Evolutionary conservation across 2,113 vertebrate genomes (phyloP).

Genomic region (Holacanthus passer): DNA sequence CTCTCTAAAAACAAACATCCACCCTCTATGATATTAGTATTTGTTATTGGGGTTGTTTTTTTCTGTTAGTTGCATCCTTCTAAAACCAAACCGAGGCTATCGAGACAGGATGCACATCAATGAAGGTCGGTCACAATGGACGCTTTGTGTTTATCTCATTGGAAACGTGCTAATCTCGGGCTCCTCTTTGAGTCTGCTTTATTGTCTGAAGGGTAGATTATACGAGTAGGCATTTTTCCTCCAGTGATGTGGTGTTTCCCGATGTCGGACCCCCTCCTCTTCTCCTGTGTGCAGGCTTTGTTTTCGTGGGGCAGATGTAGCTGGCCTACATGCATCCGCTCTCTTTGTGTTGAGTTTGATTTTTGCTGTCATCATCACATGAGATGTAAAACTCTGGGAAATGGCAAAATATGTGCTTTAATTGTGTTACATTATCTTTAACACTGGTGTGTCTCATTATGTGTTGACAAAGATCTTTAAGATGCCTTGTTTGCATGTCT

Average conservation of each 20-base stretch:
- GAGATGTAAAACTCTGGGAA: conserved; percentile 35
- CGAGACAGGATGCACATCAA: conserved; percentile 69
- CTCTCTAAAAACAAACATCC: conserved; percentile 26
- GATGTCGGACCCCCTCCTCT: conserved; percentile 32
- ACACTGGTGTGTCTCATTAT: background rate
- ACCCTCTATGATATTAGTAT: background rate
- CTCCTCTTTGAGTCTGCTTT: background rate
- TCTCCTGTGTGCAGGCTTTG: conserved; percentile 70
- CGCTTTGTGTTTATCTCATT: conserved; percentile 64
- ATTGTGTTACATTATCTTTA: background rate
- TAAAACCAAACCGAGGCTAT: conserved; percentile 17
- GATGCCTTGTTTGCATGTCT: background rate
- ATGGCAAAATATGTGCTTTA: background rate
- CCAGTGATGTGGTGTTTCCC: conserved; percentile 25
- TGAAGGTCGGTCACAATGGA: conserved; percentile 64
- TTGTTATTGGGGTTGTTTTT: background rate
- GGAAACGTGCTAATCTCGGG: background rate
- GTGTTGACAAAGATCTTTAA: background rate
- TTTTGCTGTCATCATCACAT: conserved; percentile 57
- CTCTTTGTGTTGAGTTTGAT: conserved; percentile 76
- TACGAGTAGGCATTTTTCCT: background rate
- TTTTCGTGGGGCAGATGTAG: conserved; percentile 78
- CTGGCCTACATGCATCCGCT: conserved; percentile 74
- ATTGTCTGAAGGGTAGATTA: background rate
- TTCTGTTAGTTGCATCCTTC: conserved; percentile 30